Percentiles rank a stretch among this genome's conserved stretches.
Evolutionary conservation across 2,888 invertebrate species (phyloP).

Genomic region (Emmelina monodactyla): DNA sequence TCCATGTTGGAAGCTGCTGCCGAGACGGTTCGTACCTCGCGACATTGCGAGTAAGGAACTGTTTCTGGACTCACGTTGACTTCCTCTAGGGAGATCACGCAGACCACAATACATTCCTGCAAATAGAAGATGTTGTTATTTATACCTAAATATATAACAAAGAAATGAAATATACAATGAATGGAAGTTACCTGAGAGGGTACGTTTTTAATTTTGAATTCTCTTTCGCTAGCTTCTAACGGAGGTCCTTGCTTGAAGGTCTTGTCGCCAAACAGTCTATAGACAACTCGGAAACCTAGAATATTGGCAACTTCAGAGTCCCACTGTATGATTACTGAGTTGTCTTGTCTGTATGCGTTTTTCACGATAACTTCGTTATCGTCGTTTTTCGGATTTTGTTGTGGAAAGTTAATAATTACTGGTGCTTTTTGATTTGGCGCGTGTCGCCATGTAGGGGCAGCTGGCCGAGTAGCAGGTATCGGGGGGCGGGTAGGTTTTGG

Average conservation of each 20-base stretch:
- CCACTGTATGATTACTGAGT: constrained; percentile 90
- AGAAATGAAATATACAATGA: no score
- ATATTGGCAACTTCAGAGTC: constrained; percentile 87
- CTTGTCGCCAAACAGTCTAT: constrained; percentile 88
- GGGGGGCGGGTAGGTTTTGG: constrained; percentile 36
- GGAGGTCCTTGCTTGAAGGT: constrained; percentile 91
- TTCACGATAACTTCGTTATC: constrained; percentile 83
- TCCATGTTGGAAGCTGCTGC: constrained; percentile 90
- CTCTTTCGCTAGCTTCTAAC: constrained; percentile 86
- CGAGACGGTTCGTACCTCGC: constrained; percentile 86
- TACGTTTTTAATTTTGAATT: constrained; percentile 92
- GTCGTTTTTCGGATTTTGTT: constrained; percentile 71
- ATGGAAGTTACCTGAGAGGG: constrained; percentile 87
- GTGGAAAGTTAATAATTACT: constrained; percentile 74
- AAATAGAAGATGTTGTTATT: no score
- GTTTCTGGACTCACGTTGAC: constrained; percentile 86
- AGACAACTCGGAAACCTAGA: constrained; percentile 89
- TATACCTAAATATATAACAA: neutral
- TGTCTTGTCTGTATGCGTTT: constrained; percentile 85
- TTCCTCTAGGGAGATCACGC: constrained; percentile 90
- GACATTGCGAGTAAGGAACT: constrained; percentile 85
- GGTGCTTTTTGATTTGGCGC: constrained; percentile 71
- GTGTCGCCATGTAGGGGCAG: constrained; percentile 54
- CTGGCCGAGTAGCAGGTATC: constrained; percentile 39
- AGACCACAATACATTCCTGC: constrained; percentile 93